Evolutionary conservation across 1,140 invertebrate genomes (phyloP).

Genomic region (Platyscapa corneri): DNA sequence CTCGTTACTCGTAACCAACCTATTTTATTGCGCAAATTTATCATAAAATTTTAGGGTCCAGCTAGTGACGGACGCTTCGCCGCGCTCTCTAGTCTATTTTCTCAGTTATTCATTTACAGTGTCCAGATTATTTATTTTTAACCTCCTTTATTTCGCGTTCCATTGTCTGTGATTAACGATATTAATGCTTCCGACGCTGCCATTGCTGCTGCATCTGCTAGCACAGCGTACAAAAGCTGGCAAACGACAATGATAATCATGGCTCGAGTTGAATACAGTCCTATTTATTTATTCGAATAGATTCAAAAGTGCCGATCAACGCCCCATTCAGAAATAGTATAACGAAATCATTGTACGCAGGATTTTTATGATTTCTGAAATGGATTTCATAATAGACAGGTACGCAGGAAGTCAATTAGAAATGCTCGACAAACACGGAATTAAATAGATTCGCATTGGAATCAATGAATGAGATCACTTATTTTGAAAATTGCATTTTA

Average conservation of each 20-base stretch:
- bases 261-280: no score
- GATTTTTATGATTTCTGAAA: neutral
- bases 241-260: no score
- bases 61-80: no score
- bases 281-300: neutral
- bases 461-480: neutral
- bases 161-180: no score
- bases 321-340: neutral
- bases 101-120: no score
- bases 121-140: no score
- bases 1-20: neutral
- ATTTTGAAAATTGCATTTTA: neutral
- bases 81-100: no score
- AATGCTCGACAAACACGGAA: no score
- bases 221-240: no score
- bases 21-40: conserved; percentile 21
- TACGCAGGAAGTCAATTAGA: neutral
- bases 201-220: no score
- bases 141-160: no score
- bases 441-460: neutral
- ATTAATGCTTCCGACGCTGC: no score
- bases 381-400: neutral
- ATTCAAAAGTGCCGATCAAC: neutral
- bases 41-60: conserved; percentile 26
- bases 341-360: neutral